Evolutionary conservation across 2,888 invertebrate species (phyloP).

Genomic region (Drosophila cracens): DNA sequence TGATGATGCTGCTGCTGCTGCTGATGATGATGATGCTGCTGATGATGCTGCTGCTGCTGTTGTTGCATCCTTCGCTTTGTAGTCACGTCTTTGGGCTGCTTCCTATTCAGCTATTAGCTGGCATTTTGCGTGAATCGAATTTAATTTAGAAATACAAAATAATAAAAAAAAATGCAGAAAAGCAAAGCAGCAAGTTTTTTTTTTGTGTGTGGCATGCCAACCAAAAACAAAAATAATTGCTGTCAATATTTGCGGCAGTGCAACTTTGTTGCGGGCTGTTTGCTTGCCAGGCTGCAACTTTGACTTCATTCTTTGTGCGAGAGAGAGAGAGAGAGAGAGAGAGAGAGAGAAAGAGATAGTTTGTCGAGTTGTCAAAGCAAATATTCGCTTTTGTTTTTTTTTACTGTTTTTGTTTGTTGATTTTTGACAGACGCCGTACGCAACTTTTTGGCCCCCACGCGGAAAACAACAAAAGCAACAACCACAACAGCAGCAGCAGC

Average conservation of each 20-base stretch:
- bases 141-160: slow-evolving; percentile 8
- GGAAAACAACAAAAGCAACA: slow-evolving; percentile 10
- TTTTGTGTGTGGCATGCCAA: not conserved
- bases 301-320: not conserved
- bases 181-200: slow-evolving; percentile 8
- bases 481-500: slow-evolving; percentile 3
- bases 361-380: slow-evolving; percentile 16
- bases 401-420: slow-evolving; percentile 48
- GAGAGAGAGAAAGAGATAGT: not conserved
- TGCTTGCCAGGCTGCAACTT: slow-evolving; percentile 6
- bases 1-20: not conserved
- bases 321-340: not conserved
- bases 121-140: slow-evolving; percentile 39
- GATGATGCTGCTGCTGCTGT: not conserved
- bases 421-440: slow-evolving; percentile 37
- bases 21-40: not conserved
- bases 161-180: not conserved
- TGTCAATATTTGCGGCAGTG: slow-evolving; percentile 28
- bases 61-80: slow-evolving; percentile 12
- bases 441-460: slow-evolving; percentile 44
- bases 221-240: slow-evolving; percentile 7
- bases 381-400: slow-evolving; percentile 4
- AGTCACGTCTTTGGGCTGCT: slow-evolving; percentile 35
- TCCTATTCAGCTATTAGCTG: slow-evolving; percentile 21
- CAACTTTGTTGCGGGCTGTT: slow-evolving; percentile 29